Base-by-base conservation (phyloP, 1,140 invertebrate genomes). In the Trichomalopsis sarcophagae region DNA sequence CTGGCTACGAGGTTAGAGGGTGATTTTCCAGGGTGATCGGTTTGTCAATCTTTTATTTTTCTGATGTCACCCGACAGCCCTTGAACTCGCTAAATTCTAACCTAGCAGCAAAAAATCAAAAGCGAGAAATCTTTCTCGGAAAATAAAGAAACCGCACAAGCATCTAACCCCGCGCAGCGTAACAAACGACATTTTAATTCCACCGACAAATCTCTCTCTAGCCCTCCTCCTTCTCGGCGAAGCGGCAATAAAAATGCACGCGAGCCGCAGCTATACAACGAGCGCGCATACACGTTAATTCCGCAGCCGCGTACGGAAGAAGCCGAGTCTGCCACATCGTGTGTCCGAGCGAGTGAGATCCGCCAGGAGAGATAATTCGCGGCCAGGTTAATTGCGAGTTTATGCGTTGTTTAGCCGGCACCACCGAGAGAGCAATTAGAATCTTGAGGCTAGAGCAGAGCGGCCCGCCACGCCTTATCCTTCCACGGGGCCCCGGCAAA, bases 321-420 rank as follows among this genome's bases (percentile, higher is more conserved):
- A 9, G 14, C 1, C 30, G 33, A 81, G 80, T 10, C 69, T 13
- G 23, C 69, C 27, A 11, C 23, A 27, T 71, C 27, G 30, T 69
- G 27, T 69, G 68, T 30, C 27, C 11, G 14, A 17, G 17, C 36
- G 33, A 66, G 36, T 2, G 17, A 81, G 81, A 82, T 62, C 21
- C 44, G 2, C 7, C 2, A 44, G 55, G 21, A 62, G 40, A 71
- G 71, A 55, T 74, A 74, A 85, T 81, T 74, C 80, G 68, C 62
- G 82, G 36, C 81, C 84, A 87, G 87, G 88, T 91, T 92, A 92
- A 93, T 93, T 91, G 91, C 91, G 87, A 92, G 90, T 92, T 92
- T 92, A 93, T 92, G 90, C 91, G 89, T 90, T 90, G 90, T 90
- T 90, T 91, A 90, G 89, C 90, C 90, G 88, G 88, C 55, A 62